Conservation (phyloP, 2,888 invertebrate genomes). For the Leuctra nigra region DNA sequence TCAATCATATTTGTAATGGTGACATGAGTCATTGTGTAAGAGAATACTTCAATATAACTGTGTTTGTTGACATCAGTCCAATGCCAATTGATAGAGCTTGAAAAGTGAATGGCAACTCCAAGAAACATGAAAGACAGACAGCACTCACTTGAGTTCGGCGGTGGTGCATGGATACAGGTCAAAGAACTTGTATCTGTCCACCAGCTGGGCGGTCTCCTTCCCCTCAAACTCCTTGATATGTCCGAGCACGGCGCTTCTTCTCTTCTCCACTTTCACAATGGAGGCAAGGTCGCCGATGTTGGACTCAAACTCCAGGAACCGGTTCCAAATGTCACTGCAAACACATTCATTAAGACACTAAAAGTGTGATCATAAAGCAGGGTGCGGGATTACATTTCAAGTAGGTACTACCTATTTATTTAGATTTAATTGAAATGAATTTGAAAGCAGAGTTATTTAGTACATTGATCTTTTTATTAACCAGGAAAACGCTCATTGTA, state of each 20-base stretch:
- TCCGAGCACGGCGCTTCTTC: conserved; percentile 83
- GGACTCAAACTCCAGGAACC: conserved; percentile 96
- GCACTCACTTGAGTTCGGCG: conserved; percentile 65
- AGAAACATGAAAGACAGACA: too few relatives aligned
- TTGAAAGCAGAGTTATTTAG: neutral
- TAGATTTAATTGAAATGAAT: neutral
- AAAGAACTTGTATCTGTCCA: conserved; percentile 92
- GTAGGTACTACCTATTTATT: neutral
- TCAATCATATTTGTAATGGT: too few relatives aligned
- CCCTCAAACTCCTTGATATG: conserved; percentile 94
- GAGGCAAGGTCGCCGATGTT: conserved; percentile 96
- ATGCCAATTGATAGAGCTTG: too few relatives aligned
- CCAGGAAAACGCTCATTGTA: neutral
- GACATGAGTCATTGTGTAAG: too few relatives aligned
- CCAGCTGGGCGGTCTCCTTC: conserved; percentile 92
- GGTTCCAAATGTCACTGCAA: conserved; percentile 91
- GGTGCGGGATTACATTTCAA: neutral
- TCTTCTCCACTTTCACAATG: conserved; percentile 94
- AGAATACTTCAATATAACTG: too few relatives aligned
- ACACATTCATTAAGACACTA: neutral
- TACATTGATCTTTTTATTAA: neutral
- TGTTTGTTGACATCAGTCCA: too few relatives aligned
- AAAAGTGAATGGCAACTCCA: too few relatives aligned
- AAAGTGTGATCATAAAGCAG: conserved; percentile 1
- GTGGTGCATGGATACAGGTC: conserved; percentile 91